These are phyloP conservation scores for Lasioglossum oenotherae DNA, from an alignment of 2,888 invertebrate species.

Conservation along the genomic window DNA sequence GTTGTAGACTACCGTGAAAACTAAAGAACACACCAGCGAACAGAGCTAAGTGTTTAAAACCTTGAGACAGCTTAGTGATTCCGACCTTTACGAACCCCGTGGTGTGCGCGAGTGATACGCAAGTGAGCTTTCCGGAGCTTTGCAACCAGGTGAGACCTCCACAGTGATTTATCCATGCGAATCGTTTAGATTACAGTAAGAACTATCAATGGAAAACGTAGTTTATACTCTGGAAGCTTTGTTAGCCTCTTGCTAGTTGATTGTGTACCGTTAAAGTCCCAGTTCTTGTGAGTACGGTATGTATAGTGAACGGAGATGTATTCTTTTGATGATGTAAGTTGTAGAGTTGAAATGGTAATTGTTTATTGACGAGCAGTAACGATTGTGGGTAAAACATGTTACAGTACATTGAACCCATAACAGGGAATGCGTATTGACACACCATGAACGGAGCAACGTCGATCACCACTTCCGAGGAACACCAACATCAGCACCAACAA, in stretches of 20 bases:
- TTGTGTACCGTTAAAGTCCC: not conserved
- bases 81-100: conserved; percentile 11
- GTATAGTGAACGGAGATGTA: not conserved
- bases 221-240: not conserved
- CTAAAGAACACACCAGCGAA: not conserved
- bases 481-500: conserved; percentile 78
- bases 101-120: conserved; percentile 40
- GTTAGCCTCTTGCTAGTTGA: not conserved
- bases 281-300: not conserved
- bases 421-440: conserved; percentile 40
- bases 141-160: conserved; percentile 33
- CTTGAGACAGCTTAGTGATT: not conserved
- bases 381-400: conserved; percentile 31
- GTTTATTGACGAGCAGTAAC: conserved; percentile 9
- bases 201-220: not conserved
- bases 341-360: not conserved
- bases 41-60: conserved; percentile 1
- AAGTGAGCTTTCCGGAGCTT: conserved; percentile 8
- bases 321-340: not conserved
- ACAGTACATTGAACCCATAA: conserved; percentile 29
- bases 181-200: not conserved
- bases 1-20: not conserved
- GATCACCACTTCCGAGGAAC: conserved; percentile 78
- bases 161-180: not conserved
- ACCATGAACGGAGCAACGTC: conserved; percentile 81